A percentile compares a stretch with the other conserved stretches of the same genome.
Conservation (phyloP, 2,797 vertebrate species). For the Halcyon badia region DNA sequence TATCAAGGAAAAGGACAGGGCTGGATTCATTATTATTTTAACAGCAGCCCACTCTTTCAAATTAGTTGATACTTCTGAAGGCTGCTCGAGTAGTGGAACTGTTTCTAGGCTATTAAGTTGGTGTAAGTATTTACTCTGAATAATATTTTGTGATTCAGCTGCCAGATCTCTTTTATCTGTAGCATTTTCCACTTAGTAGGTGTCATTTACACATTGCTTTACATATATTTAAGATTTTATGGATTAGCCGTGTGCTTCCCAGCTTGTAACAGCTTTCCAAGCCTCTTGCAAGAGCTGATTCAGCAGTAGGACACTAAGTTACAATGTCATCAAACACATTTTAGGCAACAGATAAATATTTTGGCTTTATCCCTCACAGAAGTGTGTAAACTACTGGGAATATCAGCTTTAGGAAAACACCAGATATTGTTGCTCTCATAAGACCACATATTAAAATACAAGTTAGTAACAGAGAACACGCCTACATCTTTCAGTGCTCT, state of each 20-base stretch:
- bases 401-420: neutral
- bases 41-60: conserved; percentile 15
- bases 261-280: conserved; percentile 38
- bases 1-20: neutral
- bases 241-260: conserved; percentile 15
- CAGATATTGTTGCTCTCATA: neutral
- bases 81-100: neutral
- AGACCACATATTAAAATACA: neutral
- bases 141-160: conserved; percentile 43
- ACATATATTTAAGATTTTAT: conserved; percentile 21
- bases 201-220: conserved; percentile 50
- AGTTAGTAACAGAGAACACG: neutral
- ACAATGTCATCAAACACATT: neutral
- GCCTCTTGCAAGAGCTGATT: conserved; percentile 14
- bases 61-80: conserved; percentile 18
- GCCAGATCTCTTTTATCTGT: conserved; percentile 24
- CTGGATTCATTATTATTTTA: conserved; percentile 5
- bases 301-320: conserved; percentile 17
- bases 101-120: conserved; percentile 3
- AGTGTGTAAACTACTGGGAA: neutral
- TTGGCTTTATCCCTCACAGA: neutral
- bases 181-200: conserved; percentile 23
- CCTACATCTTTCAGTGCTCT: neutral
- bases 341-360: neutral
- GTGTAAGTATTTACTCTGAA: conserved; percentile 26